A percentile compares a stretch with the other conserved stretches of the same genome.
phyloP scores from a whole-genome alignment of 2,888 invertebrate species.

The Pyrocoelia pectoralis region DNA sequence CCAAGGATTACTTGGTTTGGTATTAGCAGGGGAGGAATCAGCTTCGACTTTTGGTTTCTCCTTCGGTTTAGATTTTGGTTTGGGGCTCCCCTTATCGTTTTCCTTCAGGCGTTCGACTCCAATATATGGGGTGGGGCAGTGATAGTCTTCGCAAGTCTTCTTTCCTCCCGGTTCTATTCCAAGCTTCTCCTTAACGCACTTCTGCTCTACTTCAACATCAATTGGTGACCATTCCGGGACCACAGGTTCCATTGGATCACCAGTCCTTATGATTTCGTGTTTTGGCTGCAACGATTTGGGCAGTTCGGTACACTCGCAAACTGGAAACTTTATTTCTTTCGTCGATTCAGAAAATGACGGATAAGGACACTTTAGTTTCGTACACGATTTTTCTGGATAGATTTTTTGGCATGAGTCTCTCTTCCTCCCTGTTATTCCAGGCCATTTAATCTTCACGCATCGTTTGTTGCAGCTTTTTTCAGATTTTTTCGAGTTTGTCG shows the following conservation, averaged over 20 bases:
- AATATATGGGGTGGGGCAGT: slow-evolving; percentile 23
- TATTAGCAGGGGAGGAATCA: too few relatives aligned
- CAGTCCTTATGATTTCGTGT: slow-evolving; percentile 23
- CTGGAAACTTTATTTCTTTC: slow-evolving; percentile 37
- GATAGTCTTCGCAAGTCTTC: slow-evolving; percentile 42
- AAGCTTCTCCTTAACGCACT: slow-evolving; percentile 42
- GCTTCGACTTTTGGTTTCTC: too few relatives aligned
- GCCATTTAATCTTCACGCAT: background rate
- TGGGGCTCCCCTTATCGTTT: background rate
- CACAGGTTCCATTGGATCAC: slow-evolving; percentile 37
- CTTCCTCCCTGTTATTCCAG: background rate
- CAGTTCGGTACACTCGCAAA: slow-evolving; percentile 40
- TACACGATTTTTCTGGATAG: slow-evolving; percentile 35
- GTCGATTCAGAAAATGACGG: slow-evolving; percentile 48
- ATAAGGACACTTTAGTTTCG: slow-evolving; percentile 46
- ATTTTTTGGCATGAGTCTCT: background rate
- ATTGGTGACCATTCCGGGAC: background rate
- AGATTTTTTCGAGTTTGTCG: background rate
- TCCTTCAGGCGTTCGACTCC: background rate
- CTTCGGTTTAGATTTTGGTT: background rate
- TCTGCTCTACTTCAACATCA: background rate
- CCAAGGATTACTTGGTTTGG: too few relatives aligned
- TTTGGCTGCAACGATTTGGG: slow-evolving; percentile 41
- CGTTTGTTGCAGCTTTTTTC: background rate
- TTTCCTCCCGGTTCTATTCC: slow-evolving; percentile 39